A percentile compares a stretch with the other conserved stretches of the same genome.
These are phyloP conservation scores for Ceraclea dissimilis DNA, from an alignment of 2,888 invertebrate species.

Conservation along the genomic window DNA sequence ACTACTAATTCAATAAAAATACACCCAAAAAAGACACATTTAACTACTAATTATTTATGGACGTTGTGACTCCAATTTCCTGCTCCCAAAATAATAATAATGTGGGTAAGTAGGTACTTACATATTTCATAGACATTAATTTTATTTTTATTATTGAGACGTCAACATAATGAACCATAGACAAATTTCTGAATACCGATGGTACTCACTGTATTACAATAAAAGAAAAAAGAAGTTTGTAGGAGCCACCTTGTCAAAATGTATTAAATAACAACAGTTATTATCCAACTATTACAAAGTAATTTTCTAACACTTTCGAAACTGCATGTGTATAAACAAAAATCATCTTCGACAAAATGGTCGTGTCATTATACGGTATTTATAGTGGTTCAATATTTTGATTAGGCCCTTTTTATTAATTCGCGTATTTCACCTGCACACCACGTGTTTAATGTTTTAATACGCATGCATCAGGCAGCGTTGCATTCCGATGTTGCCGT, in stretches of 20 bases:
- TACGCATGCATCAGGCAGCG: not conserved
- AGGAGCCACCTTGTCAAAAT: not conserved
- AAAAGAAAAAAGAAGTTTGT: not conserved
- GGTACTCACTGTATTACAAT: conserved; percentile 4
- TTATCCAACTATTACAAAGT: not conserved
- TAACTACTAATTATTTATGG: not conserved
- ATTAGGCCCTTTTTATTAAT: not conserved
- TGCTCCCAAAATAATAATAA: not conserved
- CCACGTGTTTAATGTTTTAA: not conserved
- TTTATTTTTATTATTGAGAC: not conserved
- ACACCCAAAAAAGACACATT: not conserved
- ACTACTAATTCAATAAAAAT: too few species aligned
- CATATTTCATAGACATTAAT: not conserved
- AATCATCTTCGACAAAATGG: too few species aligned
- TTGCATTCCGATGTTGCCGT: conserved; percentile 8
- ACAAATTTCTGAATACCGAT: conserved; percentile 5
- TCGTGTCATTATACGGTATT: too few species aligned
- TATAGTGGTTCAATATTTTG: too few species aligned
- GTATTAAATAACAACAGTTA: conserved; percentile 2
- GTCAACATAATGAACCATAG: conserved; percentile 2
- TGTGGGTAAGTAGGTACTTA: not conserved
- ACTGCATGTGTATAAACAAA: too few species aligned
- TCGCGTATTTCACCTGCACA: not conserved
- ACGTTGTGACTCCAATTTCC: not conserved
- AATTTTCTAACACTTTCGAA: not conserved